phyloP scores from a whole-genome alignment of 2,888 invertebrate species.

The Syrphus vitripennis region DNA sequence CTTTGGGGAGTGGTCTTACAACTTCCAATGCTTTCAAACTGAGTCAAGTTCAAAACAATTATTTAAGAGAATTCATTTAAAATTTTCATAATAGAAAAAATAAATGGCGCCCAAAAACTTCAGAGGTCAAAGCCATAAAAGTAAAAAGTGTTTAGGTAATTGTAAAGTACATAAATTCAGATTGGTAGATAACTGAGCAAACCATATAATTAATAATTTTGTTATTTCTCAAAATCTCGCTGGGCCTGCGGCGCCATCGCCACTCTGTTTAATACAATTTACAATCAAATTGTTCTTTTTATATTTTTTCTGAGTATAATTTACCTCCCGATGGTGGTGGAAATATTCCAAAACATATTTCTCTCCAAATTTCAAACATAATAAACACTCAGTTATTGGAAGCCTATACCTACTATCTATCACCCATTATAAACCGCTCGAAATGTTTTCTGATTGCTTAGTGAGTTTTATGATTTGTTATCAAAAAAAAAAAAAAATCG shows the following conservation, averaged over 20 bases:
- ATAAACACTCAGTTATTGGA: constrained; percentile 12
- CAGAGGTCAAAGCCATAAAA: neutral
- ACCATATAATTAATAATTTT: neutral
- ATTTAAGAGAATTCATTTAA: no score
- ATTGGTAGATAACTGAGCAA: no score
- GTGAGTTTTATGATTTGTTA: constrained; percentile 55
- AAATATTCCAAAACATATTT: neutral
- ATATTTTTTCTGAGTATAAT: neutral
- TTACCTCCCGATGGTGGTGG: neutral
- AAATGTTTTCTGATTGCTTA: constrained; percentile 43
- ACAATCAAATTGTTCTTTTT: neutral
- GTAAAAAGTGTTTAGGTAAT: neutral
- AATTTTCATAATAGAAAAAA: neutral
- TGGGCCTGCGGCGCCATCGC: neutral
- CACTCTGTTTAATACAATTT: neutral
- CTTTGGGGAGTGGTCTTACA: no score
- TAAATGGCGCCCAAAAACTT: neutral
- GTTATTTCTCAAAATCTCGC: neutral
- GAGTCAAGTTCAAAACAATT: no score
- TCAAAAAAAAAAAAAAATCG: constrained; percentile 53
- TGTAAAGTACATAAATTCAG: neutral
- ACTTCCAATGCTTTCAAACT: no score
- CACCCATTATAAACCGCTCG: constrained; percentile 9
- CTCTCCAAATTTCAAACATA: constrained; percentile 49
- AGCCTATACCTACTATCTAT: constrained; percentile 14